Evolutionary conservation across 2,797 vertebrate species (phyloP).

Genomic region (Mormyrus proboscirostris): DNA sequence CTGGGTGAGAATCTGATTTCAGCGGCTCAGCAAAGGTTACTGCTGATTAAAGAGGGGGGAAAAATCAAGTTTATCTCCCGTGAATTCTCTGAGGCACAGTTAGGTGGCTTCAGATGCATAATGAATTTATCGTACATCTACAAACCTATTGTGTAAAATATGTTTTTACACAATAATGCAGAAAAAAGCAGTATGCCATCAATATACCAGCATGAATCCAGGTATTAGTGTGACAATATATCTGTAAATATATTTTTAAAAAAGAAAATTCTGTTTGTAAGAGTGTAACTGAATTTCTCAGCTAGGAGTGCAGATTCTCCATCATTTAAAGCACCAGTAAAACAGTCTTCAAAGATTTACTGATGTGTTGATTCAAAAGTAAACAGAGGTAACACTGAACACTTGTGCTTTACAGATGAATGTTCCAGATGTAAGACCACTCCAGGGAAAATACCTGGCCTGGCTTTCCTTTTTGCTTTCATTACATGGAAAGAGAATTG

Average conservation of each 20-base stretch:
- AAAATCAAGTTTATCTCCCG: background rate
- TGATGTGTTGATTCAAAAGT: slow-evolving; percentile 9
- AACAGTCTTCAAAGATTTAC: background rate
- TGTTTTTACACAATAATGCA: background rate
- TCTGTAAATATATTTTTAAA: background rate
- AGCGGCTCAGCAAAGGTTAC: slow-evolving; percentile 20
- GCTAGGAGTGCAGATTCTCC: background rate
- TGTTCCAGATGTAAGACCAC: slow-evolving; percentile 24
- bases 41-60: slow-evolving; percentile 11
- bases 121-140: background rate
- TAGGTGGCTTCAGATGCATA: background rate
- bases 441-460: slow-evolving; percentile 10
- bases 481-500: background rate
- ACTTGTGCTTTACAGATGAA: slow-evolving; percentile 17
- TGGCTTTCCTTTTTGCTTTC: background rate
- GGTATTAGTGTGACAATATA: background rate
- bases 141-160: background rate
- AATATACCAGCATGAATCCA: background rate
- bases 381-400: background rate
- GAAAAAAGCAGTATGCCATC: background rate
- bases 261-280: background rate
- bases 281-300: background rate
- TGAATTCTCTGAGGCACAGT: background rate
- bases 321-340: background rate
- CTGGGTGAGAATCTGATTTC: slow-evolving; percentile 24